A percentile compares a stretch with the other conserved stretches of the same genome.
Conservation (phyloP, 2,797 vertebrate genomes). For the Chloroceryle amazona region DNA sequence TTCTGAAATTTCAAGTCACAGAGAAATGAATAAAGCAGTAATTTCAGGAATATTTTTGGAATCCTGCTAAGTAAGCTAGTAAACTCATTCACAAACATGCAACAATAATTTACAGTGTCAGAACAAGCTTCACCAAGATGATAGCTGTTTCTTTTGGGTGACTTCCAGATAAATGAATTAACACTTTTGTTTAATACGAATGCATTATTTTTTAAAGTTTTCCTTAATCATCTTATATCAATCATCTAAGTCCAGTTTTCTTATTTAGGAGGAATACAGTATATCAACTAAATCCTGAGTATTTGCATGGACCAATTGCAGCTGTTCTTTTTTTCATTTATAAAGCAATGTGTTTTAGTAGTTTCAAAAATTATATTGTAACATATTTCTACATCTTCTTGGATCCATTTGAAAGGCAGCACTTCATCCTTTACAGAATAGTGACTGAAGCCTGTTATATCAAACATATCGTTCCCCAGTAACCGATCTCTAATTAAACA, state of each 20-base stretch:
- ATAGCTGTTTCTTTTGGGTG: background rate
- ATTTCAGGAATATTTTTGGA: background rate
- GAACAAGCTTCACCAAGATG: background rate
- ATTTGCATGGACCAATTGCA: background rate
- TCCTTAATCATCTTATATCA: background rate
- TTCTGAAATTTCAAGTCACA: background rate
- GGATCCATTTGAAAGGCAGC: background rate
- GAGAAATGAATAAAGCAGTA: background rate
- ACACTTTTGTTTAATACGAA: background rate
- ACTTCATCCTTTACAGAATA: background rate
- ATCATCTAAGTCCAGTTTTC: background rate
- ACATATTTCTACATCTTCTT: background rate
- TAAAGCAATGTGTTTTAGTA: background rate
- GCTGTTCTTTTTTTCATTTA: background rate
- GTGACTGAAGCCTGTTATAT: background rate
- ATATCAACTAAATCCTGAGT: background rate
- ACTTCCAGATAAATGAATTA: background rate
- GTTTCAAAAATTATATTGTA: background rate
- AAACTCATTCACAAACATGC: background rate
- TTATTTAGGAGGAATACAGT: background rate
- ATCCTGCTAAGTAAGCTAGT: background rate
- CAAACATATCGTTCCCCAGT: background rate
- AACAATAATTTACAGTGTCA: background rate
- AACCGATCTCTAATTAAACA: background rate
- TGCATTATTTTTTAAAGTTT: background rate